Conservation (phyloP, 2,888 invertebrate genomes). For the Conistra vaccinii region DNA sequence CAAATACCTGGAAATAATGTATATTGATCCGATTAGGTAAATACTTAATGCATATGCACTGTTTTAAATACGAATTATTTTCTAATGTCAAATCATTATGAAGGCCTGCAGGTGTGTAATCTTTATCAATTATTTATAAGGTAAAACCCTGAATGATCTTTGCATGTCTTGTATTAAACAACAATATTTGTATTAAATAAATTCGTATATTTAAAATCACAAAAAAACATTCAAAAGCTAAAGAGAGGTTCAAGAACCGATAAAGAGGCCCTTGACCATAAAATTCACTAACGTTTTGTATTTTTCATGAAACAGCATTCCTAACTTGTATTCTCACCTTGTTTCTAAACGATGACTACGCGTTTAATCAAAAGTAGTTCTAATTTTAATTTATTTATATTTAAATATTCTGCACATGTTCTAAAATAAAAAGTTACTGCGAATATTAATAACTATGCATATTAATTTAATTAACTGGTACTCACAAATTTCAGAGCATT, state of each 20-base stretch:
- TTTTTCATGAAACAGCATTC: constrained; percentile 51
- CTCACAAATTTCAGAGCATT: constrained; percentile 76
- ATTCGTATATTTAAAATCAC: constrained; percentile 2
- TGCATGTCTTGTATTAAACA: constrained; percentile 6
- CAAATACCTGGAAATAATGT: constrained; percentile 76
- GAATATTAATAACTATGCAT: constrained; percentile 34
- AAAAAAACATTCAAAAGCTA: neutral
- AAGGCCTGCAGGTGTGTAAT: constrained; percentile 20
- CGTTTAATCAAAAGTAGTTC: neutral
- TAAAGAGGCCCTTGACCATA: constrained; percentile 28
- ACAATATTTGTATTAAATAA: constrained; percentile 11
- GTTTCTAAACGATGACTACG: constrained; percentile 28
- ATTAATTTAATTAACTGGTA: constrained; percentile 63
- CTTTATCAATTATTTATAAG: constrained; percentile 27
- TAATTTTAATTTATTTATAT: constrained; percentile 16
- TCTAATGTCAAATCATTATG: constrained; percentile 31
- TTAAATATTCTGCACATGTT: constrained; percentile 20
- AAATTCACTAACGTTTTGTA: constrained; percentile 24
- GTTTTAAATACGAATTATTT: constrained; percentile 29
- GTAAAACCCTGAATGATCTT: constrained; percentile 21
- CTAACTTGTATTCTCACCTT: constrained; percentile 54
- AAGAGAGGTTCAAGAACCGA: constrained; percentile 24
- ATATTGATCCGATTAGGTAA: constrained; percentile 34
- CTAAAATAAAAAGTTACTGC: constrained; percentile 19
- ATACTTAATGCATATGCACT: constrained; percentile 16